Evolutionary conservation across 1,140 invertebrate genomes (phyloP).

Genomic region (Antheraea pernyi): DNA sequence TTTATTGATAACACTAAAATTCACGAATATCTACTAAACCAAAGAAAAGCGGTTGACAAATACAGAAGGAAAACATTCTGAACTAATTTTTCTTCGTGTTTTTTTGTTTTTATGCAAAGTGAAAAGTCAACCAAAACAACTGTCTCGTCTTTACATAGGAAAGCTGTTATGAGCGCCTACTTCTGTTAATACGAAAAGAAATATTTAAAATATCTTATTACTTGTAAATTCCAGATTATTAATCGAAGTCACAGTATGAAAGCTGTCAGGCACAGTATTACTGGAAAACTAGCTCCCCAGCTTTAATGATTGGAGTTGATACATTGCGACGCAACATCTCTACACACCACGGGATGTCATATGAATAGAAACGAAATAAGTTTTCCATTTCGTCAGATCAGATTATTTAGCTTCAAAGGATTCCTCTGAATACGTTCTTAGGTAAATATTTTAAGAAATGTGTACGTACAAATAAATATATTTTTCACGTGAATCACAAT

Average conservation of each 20-base stretch:
- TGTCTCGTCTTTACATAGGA: too few species aligned
- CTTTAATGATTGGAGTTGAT: slow-evolving; percentile 62
- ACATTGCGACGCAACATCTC: slow-evolving; percentile 46
- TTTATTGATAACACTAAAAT: too few species aligned
- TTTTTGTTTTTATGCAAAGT: too few species aligned
- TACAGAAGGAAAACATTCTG: too few species aligned
- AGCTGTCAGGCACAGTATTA: slow-evolving; percentile 63
- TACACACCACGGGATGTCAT: slow-evolving; percentile 51
- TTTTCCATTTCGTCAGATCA: slow-evolving; percentile 54
- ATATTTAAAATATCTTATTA: neutral
- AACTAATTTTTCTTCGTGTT: too few species aligned
- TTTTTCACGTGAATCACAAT: neutral
- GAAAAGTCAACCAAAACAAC: too few species aligned
- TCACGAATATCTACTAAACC: too few species aligned
- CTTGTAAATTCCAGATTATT: neutral
- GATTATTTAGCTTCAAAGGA: slow-evolving; percentile 33
- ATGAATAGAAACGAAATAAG: slow-evolving; percentile 58
- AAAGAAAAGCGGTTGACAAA: too few species aligned
- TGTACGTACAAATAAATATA: neutral
- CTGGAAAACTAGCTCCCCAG: slow-evolving; percentile 47
- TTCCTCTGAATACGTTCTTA: slow-evolving; percentile 2
- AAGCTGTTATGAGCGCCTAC: too few species aligned
- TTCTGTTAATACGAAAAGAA: neutral
- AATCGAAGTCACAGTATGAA: slow-evolving; percentile 26
- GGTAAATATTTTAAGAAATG: neutral